These are phyloP conservation scores for Ricordea florida DNA, from an alignment of 92 coral and sea anemone species.

Conservation along the genomic window DNA sequence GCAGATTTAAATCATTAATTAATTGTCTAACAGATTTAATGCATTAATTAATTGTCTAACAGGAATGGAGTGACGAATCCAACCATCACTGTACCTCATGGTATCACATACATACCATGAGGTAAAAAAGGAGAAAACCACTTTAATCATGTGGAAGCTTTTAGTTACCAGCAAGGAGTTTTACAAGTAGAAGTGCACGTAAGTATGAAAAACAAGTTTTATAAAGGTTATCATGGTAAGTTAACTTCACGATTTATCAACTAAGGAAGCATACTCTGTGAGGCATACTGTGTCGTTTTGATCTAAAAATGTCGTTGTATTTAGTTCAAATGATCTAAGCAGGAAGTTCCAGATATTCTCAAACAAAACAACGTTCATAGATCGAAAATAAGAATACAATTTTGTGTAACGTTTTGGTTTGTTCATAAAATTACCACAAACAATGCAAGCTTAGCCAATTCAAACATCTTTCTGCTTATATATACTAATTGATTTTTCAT, in stretches of 20 bases:
- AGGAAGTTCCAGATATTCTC: conserved; percentile 3
- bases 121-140: neutral
- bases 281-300: conserved; percentile 11
- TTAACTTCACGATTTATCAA: no score
- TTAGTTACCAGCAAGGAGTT: neutral
- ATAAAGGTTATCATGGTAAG: no score
- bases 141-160: neutral
- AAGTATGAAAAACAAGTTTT: no score
- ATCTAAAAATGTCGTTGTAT: neutral
- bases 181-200: no score
- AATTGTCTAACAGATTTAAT: no score
- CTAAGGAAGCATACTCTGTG: conserved; percentile 8
- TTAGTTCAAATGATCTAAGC: neutral
- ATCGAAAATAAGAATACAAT: neutral
- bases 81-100: no score
- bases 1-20: no score
- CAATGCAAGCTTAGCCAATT: conserved; percentile 5
- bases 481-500: neutral
- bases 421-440: conserved; percentile 6
- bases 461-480: conserved; percentile 3
- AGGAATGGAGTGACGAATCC: no score
- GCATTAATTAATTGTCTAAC: no score
- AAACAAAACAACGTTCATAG: neutral
- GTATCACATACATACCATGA: no score
- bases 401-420: conserved; percentile 4